Evolutionary conservation across 2,888 invertebrate genomes (phyloP).

Genomic region (Standfussiana lucernea): DNA sequence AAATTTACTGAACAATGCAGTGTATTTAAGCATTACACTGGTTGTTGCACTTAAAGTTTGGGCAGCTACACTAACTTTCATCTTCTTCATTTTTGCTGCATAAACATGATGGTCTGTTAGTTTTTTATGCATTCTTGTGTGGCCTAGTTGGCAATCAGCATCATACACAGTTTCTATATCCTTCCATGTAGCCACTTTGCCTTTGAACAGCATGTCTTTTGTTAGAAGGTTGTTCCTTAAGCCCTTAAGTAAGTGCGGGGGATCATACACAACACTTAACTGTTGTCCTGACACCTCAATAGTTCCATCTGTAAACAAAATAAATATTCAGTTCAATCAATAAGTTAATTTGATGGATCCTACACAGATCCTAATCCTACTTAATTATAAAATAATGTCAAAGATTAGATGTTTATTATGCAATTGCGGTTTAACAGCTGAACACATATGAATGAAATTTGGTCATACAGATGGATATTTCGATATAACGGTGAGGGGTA

Average conservation of each 20-base stretch:
- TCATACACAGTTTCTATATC: not conserved
- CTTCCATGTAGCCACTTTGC: not conserved
- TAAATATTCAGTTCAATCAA: not conserved
- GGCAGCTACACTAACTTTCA: not conserved
- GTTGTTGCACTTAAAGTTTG: constrained; percentile 7
- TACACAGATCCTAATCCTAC: no score
- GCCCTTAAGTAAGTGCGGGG: no score
- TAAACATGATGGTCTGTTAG: not conserved
- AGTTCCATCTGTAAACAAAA: not conserved
- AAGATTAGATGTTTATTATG: no score
- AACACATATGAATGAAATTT: no score
- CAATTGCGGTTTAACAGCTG: no score
- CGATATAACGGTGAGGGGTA: not conserved
- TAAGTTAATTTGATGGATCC: constrained; percentile 8
- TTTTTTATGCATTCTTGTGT: not conserved
- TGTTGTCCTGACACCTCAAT: no score
- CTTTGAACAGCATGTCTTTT: not conserved
- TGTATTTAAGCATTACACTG: not conserved
- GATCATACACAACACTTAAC: not conserved
- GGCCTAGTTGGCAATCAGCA: not conserved
- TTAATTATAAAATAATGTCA: no score
- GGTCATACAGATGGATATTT: not conserved
- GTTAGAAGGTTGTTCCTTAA: not conserved
- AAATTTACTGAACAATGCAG: constrained; percentile 3
- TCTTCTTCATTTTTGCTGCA: no score